phyloP scores from a whole-genome alignment of 2,888 invertebrate genomes.

The Catocala fraxini region DNA sequence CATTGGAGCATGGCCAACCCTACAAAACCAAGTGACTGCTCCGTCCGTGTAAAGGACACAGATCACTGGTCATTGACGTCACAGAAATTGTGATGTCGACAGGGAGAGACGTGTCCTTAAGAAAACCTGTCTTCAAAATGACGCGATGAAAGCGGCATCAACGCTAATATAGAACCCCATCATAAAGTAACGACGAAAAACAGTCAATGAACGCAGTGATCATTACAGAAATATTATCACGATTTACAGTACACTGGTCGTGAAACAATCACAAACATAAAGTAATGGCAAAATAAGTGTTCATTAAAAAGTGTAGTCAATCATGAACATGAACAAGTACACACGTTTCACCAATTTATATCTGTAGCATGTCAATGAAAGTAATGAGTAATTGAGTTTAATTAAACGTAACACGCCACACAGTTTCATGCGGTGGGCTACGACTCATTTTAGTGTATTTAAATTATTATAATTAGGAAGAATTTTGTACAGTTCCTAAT shows the following conservation, averaged over 20 bases:
- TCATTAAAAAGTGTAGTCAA: constrained; percentile 29
- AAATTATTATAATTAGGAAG: constrained; percentile 1
- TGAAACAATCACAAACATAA: constrained; percentile 21
- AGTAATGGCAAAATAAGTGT: constrained; percentile 15
- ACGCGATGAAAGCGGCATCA: too few relatives aligned
- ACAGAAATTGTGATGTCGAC: too few relatives aligned
- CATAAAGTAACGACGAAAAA: too few relatives aligned
- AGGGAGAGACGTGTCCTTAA: too few relatives aligned
- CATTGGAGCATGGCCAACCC: too few relatives aligned
- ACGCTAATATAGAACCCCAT: too few relatives aligned
- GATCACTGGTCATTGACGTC: too few relatives aligned
- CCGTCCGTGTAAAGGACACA: too few relatives aligned
- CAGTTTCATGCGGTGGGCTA: constrained; percentile 19
- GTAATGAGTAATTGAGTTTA: constrained; percentile 47
- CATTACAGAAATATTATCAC: too few relatives aligned
- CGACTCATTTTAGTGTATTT: background rate
- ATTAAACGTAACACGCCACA: constrained; percentile 45
- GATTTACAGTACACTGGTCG: background rate
- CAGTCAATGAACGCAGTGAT: too few relatives aligned
- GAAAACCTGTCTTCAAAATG: too few relatives aligned
- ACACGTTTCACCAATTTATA: constrained; percentile 50
- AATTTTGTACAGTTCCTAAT: background rate
- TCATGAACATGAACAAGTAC: constrained; percentile 26
- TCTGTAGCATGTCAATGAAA: constrained; percentile 43
- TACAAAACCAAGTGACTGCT: too few relatives aligned